Conservation (phyloP, 1,140 invertebrate species). For the Plutomurus gul region DNA sequence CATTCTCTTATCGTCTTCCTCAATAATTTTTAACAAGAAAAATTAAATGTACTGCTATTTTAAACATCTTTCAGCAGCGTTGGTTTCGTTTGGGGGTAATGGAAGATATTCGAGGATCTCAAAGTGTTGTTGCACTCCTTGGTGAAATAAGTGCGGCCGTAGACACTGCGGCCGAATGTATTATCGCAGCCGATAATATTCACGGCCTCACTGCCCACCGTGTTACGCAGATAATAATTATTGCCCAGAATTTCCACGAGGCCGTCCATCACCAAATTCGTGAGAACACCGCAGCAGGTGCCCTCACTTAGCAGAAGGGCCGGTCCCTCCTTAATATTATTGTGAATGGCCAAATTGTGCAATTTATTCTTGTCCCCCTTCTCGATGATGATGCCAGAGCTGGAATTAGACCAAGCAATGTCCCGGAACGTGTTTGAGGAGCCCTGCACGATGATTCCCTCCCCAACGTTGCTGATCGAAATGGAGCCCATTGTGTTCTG, state of each 20-base stretch:
- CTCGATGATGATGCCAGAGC: constrained; percentile 33
- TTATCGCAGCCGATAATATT: constrained; percentile 47
- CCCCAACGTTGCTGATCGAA: constrained; percentile 35
- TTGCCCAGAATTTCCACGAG: constrained; percentile 35
- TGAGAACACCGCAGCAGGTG: constrained; percentile 39
- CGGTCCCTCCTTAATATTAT: constrained; percentile 24
- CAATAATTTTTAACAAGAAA: too few relatives aligned
- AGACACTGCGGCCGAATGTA: constrained; percentile 44
- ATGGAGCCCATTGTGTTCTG: constrained; percentile 41
- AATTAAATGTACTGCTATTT: too few relatives aligned
- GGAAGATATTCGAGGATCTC: constrained; percentile 39
- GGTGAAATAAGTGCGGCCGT: constrained; percentile 32
- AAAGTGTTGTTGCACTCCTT: constrained; percentile 38
- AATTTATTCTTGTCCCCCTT: constrained; percentile 36
- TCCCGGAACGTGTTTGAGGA: constrained; percentile 33
- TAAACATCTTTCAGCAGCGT: constrained; percentile 27
- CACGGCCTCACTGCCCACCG: constrained; percentile 31
- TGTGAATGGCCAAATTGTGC: constrained; percentile 42
- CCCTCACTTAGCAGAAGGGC: constrained; percentile 10
- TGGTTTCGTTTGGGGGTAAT: constrained; percentile 35
- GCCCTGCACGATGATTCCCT: constrained; percentile 39
- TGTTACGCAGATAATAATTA: constrained; percentile 35
- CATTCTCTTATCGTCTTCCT: too few relatives aligned
- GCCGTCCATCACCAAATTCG: constrained; percentile 35
- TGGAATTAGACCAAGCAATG: constrained; percentile 36